Evolutionary conservation across 2,113 vertebrate species (phyloP).

Genomic region (Gorsachius goisagi): DNA sequence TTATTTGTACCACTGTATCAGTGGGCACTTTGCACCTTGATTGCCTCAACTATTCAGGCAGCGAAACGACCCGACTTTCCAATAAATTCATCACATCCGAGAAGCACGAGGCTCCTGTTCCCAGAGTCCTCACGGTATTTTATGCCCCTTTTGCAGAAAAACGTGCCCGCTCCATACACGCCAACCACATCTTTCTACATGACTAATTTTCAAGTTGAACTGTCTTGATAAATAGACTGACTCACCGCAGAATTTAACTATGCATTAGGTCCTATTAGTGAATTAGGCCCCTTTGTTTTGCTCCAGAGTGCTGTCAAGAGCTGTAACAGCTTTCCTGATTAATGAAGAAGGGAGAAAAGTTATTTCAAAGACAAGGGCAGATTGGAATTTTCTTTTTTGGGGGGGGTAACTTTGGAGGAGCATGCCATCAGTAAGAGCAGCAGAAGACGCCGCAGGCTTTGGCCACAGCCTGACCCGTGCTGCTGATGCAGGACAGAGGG

Average conservation of each 20-base stretch:
- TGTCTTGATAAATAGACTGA: constrained; percentile 69
- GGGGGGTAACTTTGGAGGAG: not conserved
- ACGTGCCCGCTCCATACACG: constrained; percentile 4
- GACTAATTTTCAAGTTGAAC: constrained; percentile 70
- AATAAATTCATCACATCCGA: not conserved
- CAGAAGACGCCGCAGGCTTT: not conserved
- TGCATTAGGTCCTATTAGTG: constrained; percentile 47
- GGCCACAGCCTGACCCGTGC: rapidly evolving
- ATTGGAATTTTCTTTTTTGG: not conserved
- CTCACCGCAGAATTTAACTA: constrained; percentile 67
- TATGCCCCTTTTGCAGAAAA: constrained; percentile 37
- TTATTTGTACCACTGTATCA: not conserved
- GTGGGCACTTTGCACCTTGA: not conserved
- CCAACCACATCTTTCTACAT: constrained; percentile 47
- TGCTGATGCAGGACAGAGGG: rapidly evolving
- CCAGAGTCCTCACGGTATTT: not conserved
- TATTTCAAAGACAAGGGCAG: constrained; percentile 23
- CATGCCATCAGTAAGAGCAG: not conserved
- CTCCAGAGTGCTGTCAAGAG: constrained; percentile 46
- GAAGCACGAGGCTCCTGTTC: constrained; percentile 31
- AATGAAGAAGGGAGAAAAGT: constrained; percentile 36
- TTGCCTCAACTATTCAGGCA: not conserved
- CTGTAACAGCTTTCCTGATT: constrained; percentile 4
- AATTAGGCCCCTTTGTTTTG: constrained; percentile 67
- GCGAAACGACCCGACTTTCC: not conserved